phyloP scores from a whole-genome alignment of 2,888 invertebrate genomes.

The Pseudoips prasinana region DNA sequence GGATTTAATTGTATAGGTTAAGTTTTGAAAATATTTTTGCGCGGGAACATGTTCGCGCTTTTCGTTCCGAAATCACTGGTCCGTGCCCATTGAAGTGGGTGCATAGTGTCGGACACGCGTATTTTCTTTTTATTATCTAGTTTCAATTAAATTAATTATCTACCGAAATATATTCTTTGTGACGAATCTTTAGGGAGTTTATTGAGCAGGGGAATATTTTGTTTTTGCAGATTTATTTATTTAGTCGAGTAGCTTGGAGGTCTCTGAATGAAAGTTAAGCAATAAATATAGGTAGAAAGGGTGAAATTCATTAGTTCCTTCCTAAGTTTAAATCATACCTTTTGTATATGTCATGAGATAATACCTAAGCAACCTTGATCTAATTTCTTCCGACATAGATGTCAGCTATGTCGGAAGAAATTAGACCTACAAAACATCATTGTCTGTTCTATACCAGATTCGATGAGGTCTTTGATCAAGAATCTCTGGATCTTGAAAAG shows the following conservation, averaged over 20 bases:
- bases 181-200: constrained; percentile 40
- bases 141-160: constrained; percentile 70
- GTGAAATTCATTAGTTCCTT: too few relatives aligned
- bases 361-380: too few relatives aligned
- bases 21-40: constrained; percentile 40
- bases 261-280: too few relatives aligned
- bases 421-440: too few relatives aligned
- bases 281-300: too few relatives aligned
- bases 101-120: constrained; percentile 64
- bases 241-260: constrained; percentile 3
- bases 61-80: constrained; percentile 56
- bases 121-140: constrained; percentile 55
- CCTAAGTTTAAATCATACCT: too few relatives aligned
- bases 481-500: too few relatives aligned
- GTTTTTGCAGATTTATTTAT: constrained; percentile 25
- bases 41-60: constrained; percentile 49
- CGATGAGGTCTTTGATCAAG: too few relatives aligned
- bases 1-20: constrained; percentile 9
- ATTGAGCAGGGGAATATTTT: constrained; percentile 29
- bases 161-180: constrained; percentile 18
- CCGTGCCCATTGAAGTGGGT: constrained; percentile 60
- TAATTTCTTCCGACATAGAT: too few relatives aligned
- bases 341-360: too few relatives aligned
- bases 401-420: too few relatives aligned
- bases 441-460: too few relatives aligned